Base-by-base conservation (phyloP, 2,888 invertebrate species). In the Drosophila limbata region DNA sequence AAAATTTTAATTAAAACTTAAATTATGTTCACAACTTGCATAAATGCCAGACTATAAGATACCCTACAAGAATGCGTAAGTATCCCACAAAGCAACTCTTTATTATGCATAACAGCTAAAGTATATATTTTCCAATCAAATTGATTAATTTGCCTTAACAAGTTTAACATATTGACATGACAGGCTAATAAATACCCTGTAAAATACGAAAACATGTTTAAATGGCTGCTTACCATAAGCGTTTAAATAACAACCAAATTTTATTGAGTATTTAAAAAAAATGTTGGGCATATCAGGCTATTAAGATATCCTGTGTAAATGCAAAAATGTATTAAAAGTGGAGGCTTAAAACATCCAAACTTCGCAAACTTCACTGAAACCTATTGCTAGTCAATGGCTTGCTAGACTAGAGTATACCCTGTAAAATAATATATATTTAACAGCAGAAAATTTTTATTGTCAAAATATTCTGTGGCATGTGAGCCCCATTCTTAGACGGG, bases 11-110 rank as follows among this genome's bases (percentile, higher is more conserved):
- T 0, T 13, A n/a, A 33, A 11, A 10, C 2, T 11, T 10, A 2
- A 10, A 11, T 33, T 35, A 4, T n/a, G 1, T 13, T 37, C 4
- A n/a, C 4, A 13, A 37, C 13, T 37, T 37, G 2, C n/a, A 15
- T 15, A 15, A 15, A 40, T 57, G n/a, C 5, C 28, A 11, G 40
- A 42, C 35, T 48, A 11, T 1, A 0, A 15, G 4, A 70, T 70
- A 71, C 71, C 45, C 67, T 45, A 0, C 8, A 31, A 17, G 4
- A 35, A 5, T 5, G 5, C 6, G 2, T 13, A n/a, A 35, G 13
- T 35, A 13, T 5, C n/a, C 1, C 5, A 35, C n/a, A 15, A 6
- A 17, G 2, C 2, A 3, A 3, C 6, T 15, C 31, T 6, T 1
- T 1, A 3, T n/a, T 5, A 4, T 19, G 8, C 0, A 2, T 1